phyloP scores from a whole-genome alignment of 1,140 invertebrate species.

The Drosophila mojavensis region DNA sequence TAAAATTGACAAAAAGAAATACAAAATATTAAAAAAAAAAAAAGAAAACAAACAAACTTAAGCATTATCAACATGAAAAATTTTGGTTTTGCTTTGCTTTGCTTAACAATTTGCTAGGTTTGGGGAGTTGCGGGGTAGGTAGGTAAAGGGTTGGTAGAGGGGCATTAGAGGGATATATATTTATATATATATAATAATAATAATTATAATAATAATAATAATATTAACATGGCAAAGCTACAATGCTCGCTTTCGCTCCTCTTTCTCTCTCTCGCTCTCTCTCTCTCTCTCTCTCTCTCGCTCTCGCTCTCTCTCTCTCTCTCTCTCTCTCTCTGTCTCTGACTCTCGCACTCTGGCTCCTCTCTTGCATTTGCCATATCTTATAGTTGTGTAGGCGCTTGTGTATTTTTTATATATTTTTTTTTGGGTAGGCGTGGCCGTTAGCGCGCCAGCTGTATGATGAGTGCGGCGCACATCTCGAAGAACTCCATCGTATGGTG shows the following conservation, averaged over 20 bases:
- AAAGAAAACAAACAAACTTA: slow-evolving; percentile 5
- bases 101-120: background rate
- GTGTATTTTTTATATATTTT: no score
- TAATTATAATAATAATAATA: slow-evolving; percentile 11
- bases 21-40: background rate
- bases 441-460: slow-evolving; percentile 97
- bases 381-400: background rate
- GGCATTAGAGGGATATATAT: background rate
- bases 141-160: background rate
- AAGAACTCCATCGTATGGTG: slow-evolving; percentile 99
- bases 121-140: background rate
- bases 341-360: no score
- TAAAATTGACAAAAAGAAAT: slow-evolving; percentile 1
- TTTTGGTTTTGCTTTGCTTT: slow-evolving; percentile 2
- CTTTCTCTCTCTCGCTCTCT: no score
- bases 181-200: slow-evolving; percentile 13
- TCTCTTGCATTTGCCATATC: slow-evolving; percentile 4
- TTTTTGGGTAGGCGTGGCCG: slow-evolving; percentile 6
- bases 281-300: background rate
- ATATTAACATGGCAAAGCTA: background rate
- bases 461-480: slow-evolving; percentile 99
- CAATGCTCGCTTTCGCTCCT: background rate
- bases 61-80: slow-evolving; percentile 7
- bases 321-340: background rate
- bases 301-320: background rate